Evolutionary conservation across 2,888 invertebrate genomes (phyloP).

Genomic region (Heliconius sara): DNA sequence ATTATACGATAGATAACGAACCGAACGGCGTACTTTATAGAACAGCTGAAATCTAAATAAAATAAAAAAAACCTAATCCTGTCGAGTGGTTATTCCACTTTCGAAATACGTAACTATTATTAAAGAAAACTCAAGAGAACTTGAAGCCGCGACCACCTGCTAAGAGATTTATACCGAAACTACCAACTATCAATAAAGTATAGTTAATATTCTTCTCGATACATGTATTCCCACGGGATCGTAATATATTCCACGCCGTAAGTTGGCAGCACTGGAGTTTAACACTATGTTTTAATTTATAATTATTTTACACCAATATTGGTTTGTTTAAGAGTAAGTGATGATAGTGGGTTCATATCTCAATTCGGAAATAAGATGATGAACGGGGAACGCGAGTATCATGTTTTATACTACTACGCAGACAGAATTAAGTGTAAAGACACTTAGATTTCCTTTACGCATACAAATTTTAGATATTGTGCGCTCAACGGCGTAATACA

Average conservation of each 20-base stretch:
- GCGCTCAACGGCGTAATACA: too few relatives aligned
- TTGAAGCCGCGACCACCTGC: conserved; percentile 12
- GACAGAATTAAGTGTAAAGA: too few relatives aligned
- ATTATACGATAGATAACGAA: background rate
- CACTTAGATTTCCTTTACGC: too few relatives aligned
- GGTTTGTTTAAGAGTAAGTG: background rate
- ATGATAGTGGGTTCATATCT: background rate
- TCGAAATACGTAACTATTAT: background rate
- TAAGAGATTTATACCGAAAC: conserved; percentile 12
- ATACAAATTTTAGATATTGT: too few relatives aligned
- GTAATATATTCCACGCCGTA: conserved; percentile 18
- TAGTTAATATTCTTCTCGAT: conserved; percentile 18
- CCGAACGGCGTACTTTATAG: background rate
- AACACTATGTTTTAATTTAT: conserved; percentile 8
- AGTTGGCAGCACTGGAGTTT: background rate
- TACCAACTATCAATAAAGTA: conserved; percentile 9
- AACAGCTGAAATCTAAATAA: too few relatives aligned
- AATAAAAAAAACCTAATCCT: too few relatives aligned
- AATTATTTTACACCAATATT: background rate
- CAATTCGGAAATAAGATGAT: background rate
- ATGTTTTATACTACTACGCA: too few relatives aligned
- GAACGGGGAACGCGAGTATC: too few relatives aligned
- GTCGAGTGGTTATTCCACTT: background rate
- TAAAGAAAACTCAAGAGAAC: background rate
- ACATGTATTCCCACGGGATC: conserved; percentile 12